Evolutionary conservation across 2,113 vertebrate genomes (phyloP), one percentile per base, ranked within the genome.

Genomic region (Casuarius casuarius): DNA sequence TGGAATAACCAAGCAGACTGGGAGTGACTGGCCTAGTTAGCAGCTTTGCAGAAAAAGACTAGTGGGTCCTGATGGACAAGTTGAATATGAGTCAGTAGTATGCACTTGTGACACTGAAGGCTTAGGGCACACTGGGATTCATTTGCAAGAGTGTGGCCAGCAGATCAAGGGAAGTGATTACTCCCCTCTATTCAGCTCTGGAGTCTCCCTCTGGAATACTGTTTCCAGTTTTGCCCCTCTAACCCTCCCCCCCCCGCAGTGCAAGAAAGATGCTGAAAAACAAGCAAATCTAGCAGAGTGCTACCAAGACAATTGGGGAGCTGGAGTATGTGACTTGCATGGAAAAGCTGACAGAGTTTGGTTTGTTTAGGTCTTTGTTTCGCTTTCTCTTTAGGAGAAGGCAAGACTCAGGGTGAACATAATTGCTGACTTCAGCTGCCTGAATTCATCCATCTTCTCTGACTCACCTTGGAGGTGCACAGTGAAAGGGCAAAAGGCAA

Each of bases 401-500:
- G 65, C 35, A 73, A 52, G 1, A 1, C n/a, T 7, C 4, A 52
- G 35, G 11, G 19, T 54, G n/a, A 22, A 22, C 19, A 11, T 2
- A n/a, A 1, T 3, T 38, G 18, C 16, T 77, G 40, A 4, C 49
- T 86, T 87, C 54, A 52, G 0, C 19, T 17, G 8, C 19, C 25
- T 22, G 72, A 70, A 23, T 21, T 11, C 22, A 12, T 74, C 59
- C 20, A 2, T 70, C 21, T 79, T 89, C 54, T 31, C 28, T 5
- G 3, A 3, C 8, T 65, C 42, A 56, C 8, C 65, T 28, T 72
- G 62, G 44, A 46, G 44, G 31, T 63, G 51, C 10, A 28, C 1
- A 33, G n/a, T 20, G 51, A 38, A 74, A 67, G 29, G 22, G 12
- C 0, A 0, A 40, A 80, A 66, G 59, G 48, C 25, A 15, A 20